Evolutionary conservation across 2,888 invertebrate genomes (phyloP), one percentile per base, ranked within the genome.

Genomic region (Cordilura impudica): DNA sequence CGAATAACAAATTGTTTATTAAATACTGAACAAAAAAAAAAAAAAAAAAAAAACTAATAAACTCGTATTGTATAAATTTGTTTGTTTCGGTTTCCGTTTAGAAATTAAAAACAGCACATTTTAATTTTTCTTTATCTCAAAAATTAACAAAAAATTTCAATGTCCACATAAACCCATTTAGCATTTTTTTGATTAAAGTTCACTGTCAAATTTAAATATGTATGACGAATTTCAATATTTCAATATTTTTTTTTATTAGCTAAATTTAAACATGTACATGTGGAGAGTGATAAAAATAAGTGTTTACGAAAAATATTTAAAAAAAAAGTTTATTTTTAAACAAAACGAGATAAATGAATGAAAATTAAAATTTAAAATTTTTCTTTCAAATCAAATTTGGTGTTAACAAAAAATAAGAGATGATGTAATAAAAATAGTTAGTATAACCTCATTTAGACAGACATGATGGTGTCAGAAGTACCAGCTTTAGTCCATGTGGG

Each of bases 211-310:
- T 53, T 49, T 58, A 4, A 14, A 31, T 14, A 45, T 61, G 6
- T 31, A 49, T 66, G 60, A 53, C 39, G 29, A 43, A 54, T 69
- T 56, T 49, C 56, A 18, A 61, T 53, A 51, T 63, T 56, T 49
- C 56, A 18, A 61, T 53, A 51, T 63, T 45, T 54, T 39, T n/a
- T 39, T n/a, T n/a, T 39, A 65, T 35, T 23, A 65, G 35, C 35
- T 12, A 14, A 53, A 65, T 26, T 26, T 26, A 26, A 4, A 26
- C 26, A 26, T 6, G n/a, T n/a, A n/a, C n/a, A n/a, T n/a, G n/a
- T n/a, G n/a, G n/a, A n/a, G n/a, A n/a, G n/a, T n/a, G 35, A 39
- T 39, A 39, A 39, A 39, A 39, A 39, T 39, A 39, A 39, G n/a
- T 39, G 12, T 39, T 39, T 31, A n/a, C 31, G 10, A 12, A n/a